Conservation (phyloP, 2,113 vertebrate species). For the Calyptomena viridis region DNA sequence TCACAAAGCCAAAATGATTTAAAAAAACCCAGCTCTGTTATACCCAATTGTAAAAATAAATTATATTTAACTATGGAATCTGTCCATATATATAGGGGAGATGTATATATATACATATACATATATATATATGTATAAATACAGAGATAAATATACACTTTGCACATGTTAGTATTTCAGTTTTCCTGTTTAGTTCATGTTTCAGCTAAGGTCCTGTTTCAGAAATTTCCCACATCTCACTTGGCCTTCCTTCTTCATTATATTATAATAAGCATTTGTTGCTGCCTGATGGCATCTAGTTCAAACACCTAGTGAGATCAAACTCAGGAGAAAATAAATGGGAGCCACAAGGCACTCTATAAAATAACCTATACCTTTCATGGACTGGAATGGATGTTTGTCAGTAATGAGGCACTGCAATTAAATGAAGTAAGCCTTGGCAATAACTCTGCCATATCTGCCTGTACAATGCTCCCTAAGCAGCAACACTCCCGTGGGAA, state of each 20-base stretch:
- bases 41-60: background rate
- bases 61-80: background rate
- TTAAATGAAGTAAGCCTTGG: slow-evolving; percentile 34
- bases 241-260: background rate
- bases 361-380: slow-evolving; percentile 1
- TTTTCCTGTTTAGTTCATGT: background rate
- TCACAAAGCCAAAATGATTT: background rate
- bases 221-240: background rate
- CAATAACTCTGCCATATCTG: background rate
- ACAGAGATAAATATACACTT: background rate
- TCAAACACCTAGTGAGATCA: background rate
- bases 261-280: background rate
- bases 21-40: background rate
- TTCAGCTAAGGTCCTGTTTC: background rate
- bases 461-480: background rate
- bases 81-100: background rate
- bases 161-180: background rate
- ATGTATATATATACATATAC: background rate
- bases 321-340: background rate
- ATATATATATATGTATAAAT: rapidly evolving
- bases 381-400: background rate
- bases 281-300: background rate
- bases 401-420: background rate
- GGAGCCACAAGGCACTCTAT: background rate
- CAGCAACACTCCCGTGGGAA: slow-evolving; percentile 1